Base-by-base conservation (phyloP, 2,797 vertebrate species). In the Peromyscus eremicus region DNA sequence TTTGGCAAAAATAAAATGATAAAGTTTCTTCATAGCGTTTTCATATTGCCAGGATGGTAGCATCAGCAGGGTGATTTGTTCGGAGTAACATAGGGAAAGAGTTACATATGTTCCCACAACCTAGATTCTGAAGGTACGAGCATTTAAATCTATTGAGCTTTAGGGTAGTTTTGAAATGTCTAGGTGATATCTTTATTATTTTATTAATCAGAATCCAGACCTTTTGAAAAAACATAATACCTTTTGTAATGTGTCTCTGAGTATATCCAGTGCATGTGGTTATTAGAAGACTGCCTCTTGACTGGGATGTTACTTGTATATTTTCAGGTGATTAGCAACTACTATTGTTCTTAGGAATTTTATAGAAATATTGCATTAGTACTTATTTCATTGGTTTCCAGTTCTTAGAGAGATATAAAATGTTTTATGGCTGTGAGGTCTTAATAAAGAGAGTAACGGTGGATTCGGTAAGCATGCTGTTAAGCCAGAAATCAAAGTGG, bases 231-330 rank as follows among this genome's bases (percentile, higher is more conserved):
- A 23, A 64, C 9, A 71, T 89, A 34, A 10, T 84, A 13, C 14
- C 12, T 75, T 92, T 75, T 40, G 60, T 7, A 43, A 88, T 27
- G 17, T 6, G 5, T 75, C 27, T 11, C 17, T 95, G 5, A 29
- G n/a, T 80, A 3, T 82, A 55, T 17, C 68, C 60, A 46, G 86
- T 87, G 9, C 17, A 75, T 89, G 37, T 71, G 43, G 73, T 23
- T 95, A 64, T 91, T 87, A 92, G 40, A 86, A 75, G 55, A 75
- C 6, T 52, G 37, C 17, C 57, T 85, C 66, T 96, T 95, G 66
- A 19, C 34, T 71, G 23, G 91, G 86, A 89, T 94, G 23, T 9
- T 37, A 37, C 80, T 87, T 68, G 11, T 81, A 3, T 87, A 46
- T 71, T 83, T 96, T 90, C 55, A 80, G 37, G 4, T 96, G 86